These are phyloP conservation scores for Myopa tessellatipennis DNA, from an alignment of 2,888 invertebrate genomes.

Conservation along the genomic window DNA sequence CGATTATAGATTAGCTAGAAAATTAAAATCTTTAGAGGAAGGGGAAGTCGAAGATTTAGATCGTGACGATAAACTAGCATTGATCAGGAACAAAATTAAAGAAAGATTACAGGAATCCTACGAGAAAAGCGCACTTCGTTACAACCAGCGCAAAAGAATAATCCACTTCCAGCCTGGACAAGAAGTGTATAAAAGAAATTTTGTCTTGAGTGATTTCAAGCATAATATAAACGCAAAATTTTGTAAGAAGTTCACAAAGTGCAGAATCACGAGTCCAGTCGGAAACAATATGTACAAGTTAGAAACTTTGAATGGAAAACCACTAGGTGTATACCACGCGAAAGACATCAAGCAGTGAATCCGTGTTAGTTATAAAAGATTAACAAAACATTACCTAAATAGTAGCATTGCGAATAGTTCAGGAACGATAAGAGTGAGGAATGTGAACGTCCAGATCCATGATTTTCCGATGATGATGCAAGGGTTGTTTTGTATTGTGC, in stretches of 20 bases:
- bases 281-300: conserved; percentile 9
- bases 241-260: neutral
- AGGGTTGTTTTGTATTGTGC: too few species aligned
- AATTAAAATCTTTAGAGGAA: neutral
- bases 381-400: neutral
- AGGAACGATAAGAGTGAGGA: neutral
- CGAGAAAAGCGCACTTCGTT: neutral
- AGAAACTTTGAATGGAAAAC: neutral
- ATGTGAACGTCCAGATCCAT: too few species aligned
- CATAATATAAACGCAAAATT: conserved; percentile 5
- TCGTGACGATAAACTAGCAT: neutral
- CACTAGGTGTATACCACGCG: neutral
- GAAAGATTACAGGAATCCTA: neutral
- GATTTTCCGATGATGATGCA: too few species aligned
- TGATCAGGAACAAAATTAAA: neutral
- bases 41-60: too few species aligned
- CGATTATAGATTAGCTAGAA: neutral
- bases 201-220: neutral
- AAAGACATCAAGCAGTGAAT: neutral
- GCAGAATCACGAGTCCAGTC: neutral
- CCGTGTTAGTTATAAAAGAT: neutral
- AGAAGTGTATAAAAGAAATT: neutral
- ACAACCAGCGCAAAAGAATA: neutral
- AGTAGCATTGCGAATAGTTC: neutral
- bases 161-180: neutral